Conservation (phyloP, 2,113 vertebrate species). For the Dasypus novemcinctus region DNA sequence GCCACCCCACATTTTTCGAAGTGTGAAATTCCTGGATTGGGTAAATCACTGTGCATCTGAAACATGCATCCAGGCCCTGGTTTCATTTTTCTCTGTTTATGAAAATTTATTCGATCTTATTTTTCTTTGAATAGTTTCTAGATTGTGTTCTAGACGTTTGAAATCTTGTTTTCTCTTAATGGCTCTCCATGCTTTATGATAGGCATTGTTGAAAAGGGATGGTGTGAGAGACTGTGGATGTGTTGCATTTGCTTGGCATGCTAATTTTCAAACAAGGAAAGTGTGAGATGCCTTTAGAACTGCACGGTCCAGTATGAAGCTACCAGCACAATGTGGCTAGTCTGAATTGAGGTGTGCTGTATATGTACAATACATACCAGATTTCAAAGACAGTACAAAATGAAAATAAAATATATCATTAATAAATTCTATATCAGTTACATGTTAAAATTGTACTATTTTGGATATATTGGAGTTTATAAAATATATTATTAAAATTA, state of each 20-base stretch:
- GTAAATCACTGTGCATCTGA: constrained; percentile 32
- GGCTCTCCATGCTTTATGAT: fast-evolving
- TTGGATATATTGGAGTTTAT: not conserved
- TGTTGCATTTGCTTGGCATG: not conserved
- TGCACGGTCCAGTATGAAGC: not conserved
- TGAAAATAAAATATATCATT: not conserved
- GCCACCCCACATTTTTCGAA: constrained; percentile 39
- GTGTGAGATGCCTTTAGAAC: not conserved
- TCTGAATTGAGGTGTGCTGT: not conserved
- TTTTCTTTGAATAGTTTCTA: not conserved
- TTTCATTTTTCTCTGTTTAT: constrained; percentile 65
- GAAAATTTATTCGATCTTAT: constrained; percentile 48
- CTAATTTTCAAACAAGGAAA: not conserved
- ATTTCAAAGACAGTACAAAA: not conserved
- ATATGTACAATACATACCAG: not conserved
- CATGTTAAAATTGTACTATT: not conserved
- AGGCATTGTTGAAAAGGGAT: not conserved
- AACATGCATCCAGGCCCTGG: constrained; percentile 13
- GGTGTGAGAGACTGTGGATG: not conserved
- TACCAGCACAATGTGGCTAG: not conserved
- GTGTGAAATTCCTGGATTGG: constrained; percentile 40
- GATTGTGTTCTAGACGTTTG: constrained; percentile 33
- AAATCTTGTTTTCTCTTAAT: constrained; percentile 22
- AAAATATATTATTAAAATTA: not conserved
- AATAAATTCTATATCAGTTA: not conserved